Evolutionary conservation across 1,140 invertebrate species (phyloP).

Genomic region (Anoplolepis gracilipes): DNA sequence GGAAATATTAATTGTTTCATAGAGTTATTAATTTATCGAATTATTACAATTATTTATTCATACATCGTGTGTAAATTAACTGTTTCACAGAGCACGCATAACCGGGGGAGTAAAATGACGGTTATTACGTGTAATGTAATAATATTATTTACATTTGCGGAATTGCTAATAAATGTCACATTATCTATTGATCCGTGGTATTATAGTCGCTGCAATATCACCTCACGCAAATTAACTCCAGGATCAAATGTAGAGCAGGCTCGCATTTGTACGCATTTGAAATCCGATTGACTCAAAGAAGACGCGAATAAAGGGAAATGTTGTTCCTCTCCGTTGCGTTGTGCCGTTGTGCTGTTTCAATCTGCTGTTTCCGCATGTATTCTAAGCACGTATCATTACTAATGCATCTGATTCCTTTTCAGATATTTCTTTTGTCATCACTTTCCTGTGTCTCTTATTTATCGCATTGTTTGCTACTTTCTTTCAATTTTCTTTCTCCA

Average conservation of each 20-base stretch:
- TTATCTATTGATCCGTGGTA: constrained; percentile 39
- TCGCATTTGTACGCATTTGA: constrained; percentile 10
- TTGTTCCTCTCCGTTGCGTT: not conserved
- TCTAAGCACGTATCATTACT: constrained; percentile 21
- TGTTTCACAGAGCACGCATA: constrained; percentile 10
- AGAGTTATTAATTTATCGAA: constrained; percentile 43
- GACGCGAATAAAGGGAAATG: not conserved
- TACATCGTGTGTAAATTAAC: constrained; percentile 23
- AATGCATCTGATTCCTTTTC: not conserved
- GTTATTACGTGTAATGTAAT: constrained; percentile 29
- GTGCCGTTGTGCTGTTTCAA: not conserved
- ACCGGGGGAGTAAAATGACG: not conserved
- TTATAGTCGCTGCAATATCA: constrained; percentile 13
- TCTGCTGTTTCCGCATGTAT: not conserved
- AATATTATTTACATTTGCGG: constrained; percentile 46
- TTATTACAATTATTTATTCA: constrained; percentile 36
- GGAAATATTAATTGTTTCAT: not conserved
- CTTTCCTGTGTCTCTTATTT: not conserved
- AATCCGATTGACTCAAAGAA: not conserved
- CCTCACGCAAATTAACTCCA: constrained; percentile 18
- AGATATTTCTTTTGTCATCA: not conserved
- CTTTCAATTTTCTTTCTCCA: not conserved
- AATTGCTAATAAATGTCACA: constrained; percentile 50
- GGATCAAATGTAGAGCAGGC: not conserved
- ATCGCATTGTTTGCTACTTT: not conserved